A percentile compares a stretch with the other conserved stretches of the same genome.
Evolutionary conservation across 1,140 invertebrate species (phyloP).

Genomic region (Cecropterus lyciades): DNA sequence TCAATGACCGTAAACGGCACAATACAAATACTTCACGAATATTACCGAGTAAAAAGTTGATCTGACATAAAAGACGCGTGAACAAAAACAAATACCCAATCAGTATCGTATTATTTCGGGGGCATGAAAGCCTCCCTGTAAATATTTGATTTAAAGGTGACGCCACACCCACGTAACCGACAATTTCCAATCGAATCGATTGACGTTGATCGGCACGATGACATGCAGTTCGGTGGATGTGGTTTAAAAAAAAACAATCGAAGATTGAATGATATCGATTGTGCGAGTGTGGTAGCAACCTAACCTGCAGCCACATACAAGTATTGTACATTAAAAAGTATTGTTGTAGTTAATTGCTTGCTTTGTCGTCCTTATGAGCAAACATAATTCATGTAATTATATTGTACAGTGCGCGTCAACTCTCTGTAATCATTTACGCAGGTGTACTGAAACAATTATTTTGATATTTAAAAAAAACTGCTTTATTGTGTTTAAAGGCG

Average conservation of each 20-base stretch:
- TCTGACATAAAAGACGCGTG: neutral
- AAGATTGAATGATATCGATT: too few relatives aligned
- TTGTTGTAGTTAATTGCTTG: too few relatives aligned
- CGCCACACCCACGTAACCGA: neutral
- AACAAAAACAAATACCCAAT: slow-evolving; percentile 11
- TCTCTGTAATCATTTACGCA: too few relatives aligned
- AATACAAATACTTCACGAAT: slow-evolving; percentile 17
- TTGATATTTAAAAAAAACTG: too few relatives aligned
- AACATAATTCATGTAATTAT: too few relatives aligned
- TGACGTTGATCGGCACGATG: neutral
- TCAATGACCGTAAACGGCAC: slow-evolving; percentile 15
- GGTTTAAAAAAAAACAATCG: too few relatives aligned
- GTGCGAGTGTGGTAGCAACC: neutral
- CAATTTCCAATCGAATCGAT: neutral
- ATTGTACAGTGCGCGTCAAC: too few relatives aligned
- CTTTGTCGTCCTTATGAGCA: too few relatives aligned
- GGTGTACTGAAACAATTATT: too few relatives aligned
- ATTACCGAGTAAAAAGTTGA: slow-evolving; percentile 7
- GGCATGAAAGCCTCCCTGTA: neutral
- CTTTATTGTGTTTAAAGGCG: too few relatives aligned
- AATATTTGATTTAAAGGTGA: slow-evolving; percentile 1
- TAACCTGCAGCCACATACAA: neutral
- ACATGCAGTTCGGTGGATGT: neutral
- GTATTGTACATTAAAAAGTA: too few relatives aligned
- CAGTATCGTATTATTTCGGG: slow-evolving; percentile 1